Conservation (phyloP, 2,888 invertebrate genomes). For the Lacanobia wlatinum region DNA sequence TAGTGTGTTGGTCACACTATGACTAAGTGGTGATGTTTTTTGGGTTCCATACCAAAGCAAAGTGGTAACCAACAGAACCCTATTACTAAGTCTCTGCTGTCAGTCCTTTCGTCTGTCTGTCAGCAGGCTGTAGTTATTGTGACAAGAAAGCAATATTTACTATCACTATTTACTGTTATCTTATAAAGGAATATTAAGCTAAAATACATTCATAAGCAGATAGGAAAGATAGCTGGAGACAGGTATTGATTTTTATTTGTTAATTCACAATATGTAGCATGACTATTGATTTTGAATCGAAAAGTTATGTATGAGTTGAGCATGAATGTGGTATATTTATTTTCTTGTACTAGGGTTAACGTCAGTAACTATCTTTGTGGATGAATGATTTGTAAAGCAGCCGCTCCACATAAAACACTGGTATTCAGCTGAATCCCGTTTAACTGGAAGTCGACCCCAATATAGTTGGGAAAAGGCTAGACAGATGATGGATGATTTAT, state of each 20-base stretch:
- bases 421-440: too few relatives aligned
- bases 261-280: background rate
- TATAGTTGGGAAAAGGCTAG: too few relatives aligned
- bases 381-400: too few relatives aligned
- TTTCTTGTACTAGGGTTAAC: background rate
- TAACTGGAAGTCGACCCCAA: too few relatives aligned
- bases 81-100: too few relatives aligned
- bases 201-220: constrained; percentile 9
- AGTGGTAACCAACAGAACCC: too few relatives aligned
- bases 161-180: constrained; percentile 38
- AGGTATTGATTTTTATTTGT: constrained; percentile 17
- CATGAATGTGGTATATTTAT: background rate
- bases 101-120: too few relatives aligned
- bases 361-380: too few relatives aligned
- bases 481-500: too few relatives aligned
- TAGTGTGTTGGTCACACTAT: too few relatives aligned
- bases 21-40: background rate
- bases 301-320: background rate
- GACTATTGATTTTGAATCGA: background rate
- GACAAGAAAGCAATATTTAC: background rate
- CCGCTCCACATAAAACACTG: too few relatives aligned
- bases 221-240: constrained; percentile 18
- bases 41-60: too few relatives aligned
- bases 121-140: background rate
- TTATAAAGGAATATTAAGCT: background rate